These are phyloP conservation scores for Ormyrus labotus DNA, from an alignment of 2,888 invertebrate genomes.

Conservation along the genomic window DNA sequence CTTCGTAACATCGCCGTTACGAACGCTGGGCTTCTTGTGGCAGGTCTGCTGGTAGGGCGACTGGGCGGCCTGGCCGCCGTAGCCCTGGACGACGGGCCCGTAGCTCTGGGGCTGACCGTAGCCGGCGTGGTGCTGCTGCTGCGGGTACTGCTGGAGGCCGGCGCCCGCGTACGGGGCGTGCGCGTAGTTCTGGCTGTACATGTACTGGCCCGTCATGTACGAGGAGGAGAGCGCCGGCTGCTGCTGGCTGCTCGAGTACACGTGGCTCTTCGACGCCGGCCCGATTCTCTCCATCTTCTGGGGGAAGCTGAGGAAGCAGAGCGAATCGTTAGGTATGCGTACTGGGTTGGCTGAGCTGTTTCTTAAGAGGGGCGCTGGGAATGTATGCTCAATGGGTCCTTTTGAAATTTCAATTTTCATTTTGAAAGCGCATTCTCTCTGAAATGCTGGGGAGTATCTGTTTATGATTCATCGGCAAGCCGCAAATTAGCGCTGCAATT, in stretches of 20 bases:
- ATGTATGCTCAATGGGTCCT: too few species aligned
- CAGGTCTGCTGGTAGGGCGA: slow-evolving; percentile 75
- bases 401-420: too few species aligned
- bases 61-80: slow-evolving; percentile 67
- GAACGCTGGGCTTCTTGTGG: slow-evolving; percentile 81
- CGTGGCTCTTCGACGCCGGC: slow-evolving; percentile 65
- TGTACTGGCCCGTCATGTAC: slow-evolving; percentile 74
- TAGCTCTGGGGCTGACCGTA: slow-evolving; percentile 72
- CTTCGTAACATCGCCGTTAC: slow-evolving; percentile 82
- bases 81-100: slow-evolving; percentile 73
- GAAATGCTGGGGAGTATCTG: too few species aligned
- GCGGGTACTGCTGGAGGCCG: slow-evolving; percentile 66
- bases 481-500: too few species aligned
- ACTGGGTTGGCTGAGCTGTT: background rate
- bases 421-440: too few species aligned
- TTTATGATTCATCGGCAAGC: too few species aligned
- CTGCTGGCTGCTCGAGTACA: slow-evolving; percentile 62
- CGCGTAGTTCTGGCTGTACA: slow-evolving; percentile 72
- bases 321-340: background rate
- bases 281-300: slow-evolving; percentile 73
- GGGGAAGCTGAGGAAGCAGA: slow-evolving; percentile 68
- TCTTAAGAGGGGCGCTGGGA: too few species aligned
- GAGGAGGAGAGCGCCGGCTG: slow-evolving; percentile 68
- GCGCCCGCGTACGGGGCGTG: slow-evolving; percentile 64
- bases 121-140: slow-evolving; percentile 53